Percentiles rank a stretch among this genome's conserved stretches.
These are phyloP conservation scores for Brachionus angularis DNA, from an alignment of 1,140 invertebrate species.

Conservation along the genomic window DNA sequence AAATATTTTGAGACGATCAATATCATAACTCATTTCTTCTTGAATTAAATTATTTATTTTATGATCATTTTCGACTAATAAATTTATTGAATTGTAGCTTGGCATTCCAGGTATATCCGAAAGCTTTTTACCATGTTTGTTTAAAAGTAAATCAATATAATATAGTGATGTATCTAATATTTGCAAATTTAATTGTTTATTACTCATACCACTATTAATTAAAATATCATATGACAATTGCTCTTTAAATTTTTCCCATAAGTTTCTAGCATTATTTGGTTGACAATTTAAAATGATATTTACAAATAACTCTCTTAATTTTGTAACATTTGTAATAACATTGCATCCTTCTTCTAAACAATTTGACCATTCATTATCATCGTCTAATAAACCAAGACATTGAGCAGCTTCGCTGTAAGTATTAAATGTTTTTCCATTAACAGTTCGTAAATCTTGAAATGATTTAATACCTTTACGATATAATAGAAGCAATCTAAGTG, in stretches of 20 bases:
- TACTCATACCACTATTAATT: too few species aligned
- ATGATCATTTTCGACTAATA: too few species aligned
- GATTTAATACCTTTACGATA: neutral
- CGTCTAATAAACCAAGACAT: neutral
- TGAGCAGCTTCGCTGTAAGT: neutral
- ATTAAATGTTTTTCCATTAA: neutral
- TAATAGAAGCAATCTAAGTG: neutral
- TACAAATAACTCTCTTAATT: neutral
- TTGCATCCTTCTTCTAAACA: neutral
- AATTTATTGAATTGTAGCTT: too few species aligned
- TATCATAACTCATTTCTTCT: too few species aligned
- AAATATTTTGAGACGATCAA: too few species aligned
- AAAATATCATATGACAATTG: neutral
- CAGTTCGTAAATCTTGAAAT: neutral
- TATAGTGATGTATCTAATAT: too few species aligned
- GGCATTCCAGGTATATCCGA: too few species aligned
- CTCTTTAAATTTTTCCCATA: constrained; percentile 29
- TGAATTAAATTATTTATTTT: too few species aligned
- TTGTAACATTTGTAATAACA: neutral
- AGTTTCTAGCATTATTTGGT: neutral
- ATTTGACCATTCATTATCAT: neutral
- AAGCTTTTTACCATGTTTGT: too few species aligned
- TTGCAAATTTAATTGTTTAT: too few species aligned
- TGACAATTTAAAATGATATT: constrained; percentile 10
- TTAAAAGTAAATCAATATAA: too few species aligned